phyloP scores from a whole-genome alignment of 1,140 invertebrate species.

The Meloidogyne exigua region DNA sequence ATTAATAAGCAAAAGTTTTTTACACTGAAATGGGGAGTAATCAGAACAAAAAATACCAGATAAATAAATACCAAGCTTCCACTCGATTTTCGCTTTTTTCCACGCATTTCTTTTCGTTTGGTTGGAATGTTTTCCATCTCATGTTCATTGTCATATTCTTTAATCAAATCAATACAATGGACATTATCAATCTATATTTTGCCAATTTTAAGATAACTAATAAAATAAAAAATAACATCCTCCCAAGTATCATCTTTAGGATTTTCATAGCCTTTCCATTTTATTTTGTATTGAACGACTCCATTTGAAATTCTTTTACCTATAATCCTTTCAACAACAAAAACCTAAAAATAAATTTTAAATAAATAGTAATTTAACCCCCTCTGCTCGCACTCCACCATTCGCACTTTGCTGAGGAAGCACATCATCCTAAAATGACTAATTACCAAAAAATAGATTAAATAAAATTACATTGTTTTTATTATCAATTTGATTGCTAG shows the following conservation, averaged over 20 bases:
- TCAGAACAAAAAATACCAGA: no score
- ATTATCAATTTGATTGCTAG: background rate
- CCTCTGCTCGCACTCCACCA: background rate
- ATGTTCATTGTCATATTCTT: background rate
- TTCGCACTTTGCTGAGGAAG: background rate
- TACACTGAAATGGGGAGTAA: no score
- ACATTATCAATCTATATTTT: background rate
- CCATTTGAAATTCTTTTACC: background rate
- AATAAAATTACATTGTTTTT: background rate
- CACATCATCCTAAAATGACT: background rate
- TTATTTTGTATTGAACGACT: background rate
- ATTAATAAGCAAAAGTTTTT: no score
- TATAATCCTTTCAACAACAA: background rate
- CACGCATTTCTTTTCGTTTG: background rate
- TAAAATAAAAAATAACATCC: background rate
- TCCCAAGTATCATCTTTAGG: background rate
- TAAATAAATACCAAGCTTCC: background rate
- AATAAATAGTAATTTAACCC: background rate
- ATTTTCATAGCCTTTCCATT: background rate
- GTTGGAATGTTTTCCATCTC: background rate
- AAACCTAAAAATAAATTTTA: background rate
- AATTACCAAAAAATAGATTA: background rate
- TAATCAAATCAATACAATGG: background rate
- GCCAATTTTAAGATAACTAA: no score
- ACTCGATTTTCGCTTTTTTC: background rate